Base-by-base conservation (phyloP, 2,888 invertebrate species). In the Cosmorhoe ocellata region DNA sequence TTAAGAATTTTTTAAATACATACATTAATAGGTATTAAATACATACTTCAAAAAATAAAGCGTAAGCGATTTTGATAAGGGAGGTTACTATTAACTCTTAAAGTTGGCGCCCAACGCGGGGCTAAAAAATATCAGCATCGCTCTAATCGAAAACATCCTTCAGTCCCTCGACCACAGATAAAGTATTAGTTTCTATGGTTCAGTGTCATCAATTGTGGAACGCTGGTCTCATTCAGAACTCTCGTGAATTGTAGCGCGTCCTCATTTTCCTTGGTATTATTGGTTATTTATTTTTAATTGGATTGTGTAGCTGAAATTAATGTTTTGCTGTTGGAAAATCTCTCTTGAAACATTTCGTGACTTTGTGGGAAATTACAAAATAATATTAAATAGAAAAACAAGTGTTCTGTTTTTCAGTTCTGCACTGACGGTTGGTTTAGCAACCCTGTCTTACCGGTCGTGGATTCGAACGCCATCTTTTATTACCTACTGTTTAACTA, bases 271-370 rank as follows among this genome's bases (percentile, higher is more conserved):
- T 48, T 34, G 46, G 14, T 24, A 38, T 52, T 47, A 47, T 43
- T 43, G 42, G 42, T 42, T 47, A 52, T 52, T 40, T 52, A 48
- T 48, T 52, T 52, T 52, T 52, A 52, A 52, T 52, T 52, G 47
- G 52, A 36, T 27, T 41, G 24, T 10, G 22, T 36, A 1, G 22
- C 1, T 11, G 22, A 10, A 10, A 7, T 14, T 13, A 2, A 12
- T 33, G 14, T 33, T 34, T 34, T 34, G 14, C 33, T 14, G 28
- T 36, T n/a, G 18, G 13, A 22, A 24, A 30, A 11, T 24, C 13
- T 26, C 4, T 30, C 22, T 24, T 30, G 3, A 24, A 24, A 24
- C 24, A 24, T 24, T 24, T 3, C 7, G 24, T 24, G 24, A 24
- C 5, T 1, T 18, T 18, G n/a, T n/a, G n/a, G n/a, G n/a, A n/a